These are phyloP conservation scores for Epirrita christyi DNA, from an alignment of 2,888 invertebrate species.

Conservation along the genomic window DNA sequence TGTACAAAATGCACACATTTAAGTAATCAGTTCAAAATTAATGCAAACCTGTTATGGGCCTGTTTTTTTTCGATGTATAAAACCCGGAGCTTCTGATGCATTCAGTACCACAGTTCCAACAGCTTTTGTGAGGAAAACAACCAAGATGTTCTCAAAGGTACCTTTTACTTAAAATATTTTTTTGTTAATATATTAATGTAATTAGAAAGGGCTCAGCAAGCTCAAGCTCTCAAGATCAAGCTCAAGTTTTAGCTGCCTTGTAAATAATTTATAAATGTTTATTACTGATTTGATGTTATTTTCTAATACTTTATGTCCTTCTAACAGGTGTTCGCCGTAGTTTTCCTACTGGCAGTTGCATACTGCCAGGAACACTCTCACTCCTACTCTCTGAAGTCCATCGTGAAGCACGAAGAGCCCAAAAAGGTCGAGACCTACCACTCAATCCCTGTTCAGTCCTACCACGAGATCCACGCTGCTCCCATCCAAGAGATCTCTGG, in stretches of 20 bases:
- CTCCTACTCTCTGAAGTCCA: conserved; percentile 49
- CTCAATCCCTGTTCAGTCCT: conserved; percentile 32
- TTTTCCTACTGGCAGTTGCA: conserved; percentile 43
- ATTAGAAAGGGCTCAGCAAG: no score
- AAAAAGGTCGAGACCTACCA: conserved; percentile 45
- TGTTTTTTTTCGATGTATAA: conserved; percentile 58
- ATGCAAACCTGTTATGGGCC: conserved; percentile 53
- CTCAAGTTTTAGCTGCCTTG: not conserved
- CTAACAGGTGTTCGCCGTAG: conserved; percentile 47
- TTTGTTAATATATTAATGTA: not conserved
- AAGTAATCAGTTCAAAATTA: conserved; percentile 42
- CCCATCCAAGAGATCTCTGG: conserved; percentile 36
- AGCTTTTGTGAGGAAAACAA: conserved; percentile 49
- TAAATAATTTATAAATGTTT: not conserved
- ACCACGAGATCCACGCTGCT: conserved; percentile 29
- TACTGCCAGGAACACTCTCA: conserved; percentile 55
- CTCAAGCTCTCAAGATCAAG: not conserved
- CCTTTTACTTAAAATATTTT: conserved; percentile 1
- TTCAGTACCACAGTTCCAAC: conserved; percentile 49
- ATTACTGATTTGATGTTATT: not conserved
- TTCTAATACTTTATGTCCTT: conserved; percentile 3
- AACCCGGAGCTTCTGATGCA: conserved; percentile 47
- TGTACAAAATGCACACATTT: conserved; percentile 45
- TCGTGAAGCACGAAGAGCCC: conserved; percentile 57
- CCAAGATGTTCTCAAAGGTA: conserved; percentile 48